Percentiles rank a stretch among this genome's conserved stretches.
These are phyloP conservation scores for Solenopsis fugax DNA, from an alignment of 1,140 invertebrate species.

Conservation along the genomic window DNA sequence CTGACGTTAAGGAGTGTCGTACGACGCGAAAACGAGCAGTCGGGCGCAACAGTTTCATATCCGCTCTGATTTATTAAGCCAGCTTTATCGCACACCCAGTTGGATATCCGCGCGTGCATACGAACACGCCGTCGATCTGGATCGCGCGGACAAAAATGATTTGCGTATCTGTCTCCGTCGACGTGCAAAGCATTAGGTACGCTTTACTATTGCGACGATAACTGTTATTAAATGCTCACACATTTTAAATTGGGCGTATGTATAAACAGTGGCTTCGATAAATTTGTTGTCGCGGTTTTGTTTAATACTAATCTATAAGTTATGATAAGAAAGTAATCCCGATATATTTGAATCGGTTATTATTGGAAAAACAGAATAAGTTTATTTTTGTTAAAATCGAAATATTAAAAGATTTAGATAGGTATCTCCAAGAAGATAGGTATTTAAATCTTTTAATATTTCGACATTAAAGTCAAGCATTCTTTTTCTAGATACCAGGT, in stretches of 20 bases:
- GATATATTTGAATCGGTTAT: no score
- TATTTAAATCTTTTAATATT: no score
- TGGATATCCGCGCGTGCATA: not conserved
- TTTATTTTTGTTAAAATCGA: no score
- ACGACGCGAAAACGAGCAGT: constrained; percentile 60
- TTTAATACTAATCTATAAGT: not conserved
- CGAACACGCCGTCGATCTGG: not conserved
- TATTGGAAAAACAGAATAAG: no score
- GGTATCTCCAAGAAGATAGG: no score
- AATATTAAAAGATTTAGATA: no score
- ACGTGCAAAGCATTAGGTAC: not conserved
- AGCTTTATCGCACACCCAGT: constrained; percentile 41
- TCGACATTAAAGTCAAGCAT: no score
- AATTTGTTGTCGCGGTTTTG: not conserved
- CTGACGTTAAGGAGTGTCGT: constrained; percentile 42
- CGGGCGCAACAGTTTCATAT: constrained; percentile 69
- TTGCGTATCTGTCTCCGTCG: not conserved
- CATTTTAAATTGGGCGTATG: not conserved
- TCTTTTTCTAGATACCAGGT: no score
- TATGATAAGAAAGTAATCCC: not conserved
- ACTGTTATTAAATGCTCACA: not conserved
- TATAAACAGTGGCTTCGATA: not conserved
- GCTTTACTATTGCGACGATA: not conserved
- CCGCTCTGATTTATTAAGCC: constrained; percentile 70
- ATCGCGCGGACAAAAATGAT: not conserved